Evolutionary conservation across 2,113 vertebrate genomes (phyloP), one percentile per base, ranked within the genome.

Genomic region (Rafetus swinhoei): DNA sequence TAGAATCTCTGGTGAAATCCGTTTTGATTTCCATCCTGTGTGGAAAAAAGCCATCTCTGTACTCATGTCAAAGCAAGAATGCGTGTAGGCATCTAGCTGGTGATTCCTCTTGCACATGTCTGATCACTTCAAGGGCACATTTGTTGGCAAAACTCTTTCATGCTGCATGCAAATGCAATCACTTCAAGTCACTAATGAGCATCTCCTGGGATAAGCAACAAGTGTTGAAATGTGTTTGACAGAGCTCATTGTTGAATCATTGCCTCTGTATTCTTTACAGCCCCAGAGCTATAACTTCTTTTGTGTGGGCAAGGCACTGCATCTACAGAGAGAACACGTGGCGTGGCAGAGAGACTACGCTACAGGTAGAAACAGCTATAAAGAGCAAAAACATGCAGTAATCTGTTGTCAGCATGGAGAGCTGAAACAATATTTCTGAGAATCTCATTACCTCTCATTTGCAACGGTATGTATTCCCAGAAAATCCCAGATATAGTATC

Each of bases 401-500:
- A 93, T 89, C 59, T 81, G 65, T 56, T 81, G 80, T 7, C 8
- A 81, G 82, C 15, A n/a, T 32, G 8, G 72, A 60, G 88, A 85
- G 29, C 3, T 59, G 86, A 74, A 95, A 86, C 81, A 35, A 9
- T 91, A 74, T 86, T 97, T 97, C 94, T 86, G 62, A 88, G 96
- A 96, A 96, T 81, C 79, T 84, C 29, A 27, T 95, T 79, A 77
- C 82, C 0, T 0, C 86, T 95, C 88, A 92, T 93, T 72, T 72
- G 93, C 25, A 50, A 77, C 6, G 11, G 35, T 50, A 10, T 0
- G 0, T 93, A 86, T 97, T 95, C 95, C 96, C 94, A 95, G 97
- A 96, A 95, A 95, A 91, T 50, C 94, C 92, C 81, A 91, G 77
- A 65, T n/a, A 87, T 39, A 93, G 94, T 59, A 15, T 1, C 86